Conservation (phyloP, 2,797 vertebrate species). For the Pipistrellus nathusii region DNA sequence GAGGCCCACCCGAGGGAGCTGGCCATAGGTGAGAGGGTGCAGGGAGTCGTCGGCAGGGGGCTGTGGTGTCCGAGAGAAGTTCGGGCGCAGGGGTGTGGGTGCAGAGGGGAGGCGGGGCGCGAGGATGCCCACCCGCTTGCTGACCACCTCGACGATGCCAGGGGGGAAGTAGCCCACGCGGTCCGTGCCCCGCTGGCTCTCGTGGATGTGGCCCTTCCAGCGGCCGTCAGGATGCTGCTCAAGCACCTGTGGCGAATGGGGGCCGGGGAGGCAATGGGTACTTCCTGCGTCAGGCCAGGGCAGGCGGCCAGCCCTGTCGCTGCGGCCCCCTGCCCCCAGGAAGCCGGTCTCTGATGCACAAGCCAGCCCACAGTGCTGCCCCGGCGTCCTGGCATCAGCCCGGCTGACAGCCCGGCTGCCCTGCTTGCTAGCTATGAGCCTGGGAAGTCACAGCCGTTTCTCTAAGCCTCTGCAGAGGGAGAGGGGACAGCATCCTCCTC, state of each 20-base stretch:
- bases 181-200: constrained; percentile 94
- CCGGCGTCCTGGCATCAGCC: background rate
- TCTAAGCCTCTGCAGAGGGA: background rate
- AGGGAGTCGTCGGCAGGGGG: constrained; percentile 85
- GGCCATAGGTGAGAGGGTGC: constrained; percentile 81
- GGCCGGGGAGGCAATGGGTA: background rate
- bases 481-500: no score
- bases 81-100: constrained; percentile 86
- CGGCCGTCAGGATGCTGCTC: constrained; percentile 97
- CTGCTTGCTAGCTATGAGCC: background rate
- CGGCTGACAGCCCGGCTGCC: background rate
- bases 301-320: background rate
- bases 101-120: constrained; percentile 68
- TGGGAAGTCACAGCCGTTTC: background rate
- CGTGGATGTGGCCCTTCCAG: constrained; percentile 99
- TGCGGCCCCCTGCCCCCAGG: fast-evolving
- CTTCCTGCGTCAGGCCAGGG: background rate
- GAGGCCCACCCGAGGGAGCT: constrained; percentile 84
- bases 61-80: constrained; percentile 89
- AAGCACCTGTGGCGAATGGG: constrained; percentile 90
- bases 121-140: constrained; percentile 91
- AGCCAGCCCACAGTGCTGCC: background rate
- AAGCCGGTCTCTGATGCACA: background rate
- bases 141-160: constrained; percentile 97
- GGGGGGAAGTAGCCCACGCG: constrained; percentile 97